phyloP scores from a whole-genome alignment of 1,140 invertebrate genomes.

The Pollicipes pollicipes region DNA sequence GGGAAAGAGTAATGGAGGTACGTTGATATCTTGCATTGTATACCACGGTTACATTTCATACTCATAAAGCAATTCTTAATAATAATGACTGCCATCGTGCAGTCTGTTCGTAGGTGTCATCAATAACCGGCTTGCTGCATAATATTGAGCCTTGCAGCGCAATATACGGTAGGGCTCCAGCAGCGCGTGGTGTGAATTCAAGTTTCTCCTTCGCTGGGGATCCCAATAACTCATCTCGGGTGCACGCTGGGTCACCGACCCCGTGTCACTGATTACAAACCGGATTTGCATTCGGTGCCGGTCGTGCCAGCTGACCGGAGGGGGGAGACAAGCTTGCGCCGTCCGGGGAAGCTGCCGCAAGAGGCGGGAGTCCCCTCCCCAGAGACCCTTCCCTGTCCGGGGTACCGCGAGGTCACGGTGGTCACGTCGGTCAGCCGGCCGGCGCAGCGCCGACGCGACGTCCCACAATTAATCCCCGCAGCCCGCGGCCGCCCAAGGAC shows the following conservation, averaged over 20 bases:
- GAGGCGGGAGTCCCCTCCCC: background rate
- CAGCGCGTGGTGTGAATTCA: background rate
- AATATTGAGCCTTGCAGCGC: background rate
- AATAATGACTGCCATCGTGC: background rate
- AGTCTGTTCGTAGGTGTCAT: background rate
- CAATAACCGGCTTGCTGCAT: background rate
- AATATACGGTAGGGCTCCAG: background rate
- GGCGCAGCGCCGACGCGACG: too few relatives aligned
- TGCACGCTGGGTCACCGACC: background rate
- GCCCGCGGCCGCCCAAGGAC: background rate
- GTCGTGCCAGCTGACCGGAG: background rate
- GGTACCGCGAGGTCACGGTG: background rate
- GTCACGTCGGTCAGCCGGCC: background rate
- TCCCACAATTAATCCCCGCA: background rate
- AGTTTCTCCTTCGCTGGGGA: slow-evolving; percentile 1
- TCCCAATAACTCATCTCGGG: background rate
- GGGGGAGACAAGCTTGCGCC: background rate
- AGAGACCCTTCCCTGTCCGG: background rate
- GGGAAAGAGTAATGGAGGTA: background rate
- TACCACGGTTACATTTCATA: background rate
- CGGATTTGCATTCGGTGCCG: background rate
- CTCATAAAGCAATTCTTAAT: background rate
- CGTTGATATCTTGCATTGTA: background rate
- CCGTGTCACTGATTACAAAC: background rate
- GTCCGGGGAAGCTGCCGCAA: too few relatives aligned